phyloP scores from a whole-genome alignment of 1,140 invertebrate species.

The Potamilus streckersoni region DNA sequence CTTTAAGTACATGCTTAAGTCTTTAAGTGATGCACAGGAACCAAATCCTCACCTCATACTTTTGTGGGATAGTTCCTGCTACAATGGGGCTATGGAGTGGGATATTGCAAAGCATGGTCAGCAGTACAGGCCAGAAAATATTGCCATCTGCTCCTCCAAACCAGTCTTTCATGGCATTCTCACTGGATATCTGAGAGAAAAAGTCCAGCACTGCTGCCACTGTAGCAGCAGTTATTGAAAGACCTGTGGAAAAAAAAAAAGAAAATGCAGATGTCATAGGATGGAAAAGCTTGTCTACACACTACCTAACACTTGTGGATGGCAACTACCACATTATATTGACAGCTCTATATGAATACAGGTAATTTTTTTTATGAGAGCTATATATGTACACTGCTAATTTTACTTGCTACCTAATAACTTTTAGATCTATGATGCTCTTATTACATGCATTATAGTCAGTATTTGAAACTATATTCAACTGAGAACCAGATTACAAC shows the following conservation, averaged over 20 bases:
- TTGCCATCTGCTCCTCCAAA: conserved; percentile 82
- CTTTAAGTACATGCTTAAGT: background rate
- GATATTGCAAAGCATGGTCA: conserved; percentile 77
- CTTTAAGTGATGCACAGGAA: background rate
- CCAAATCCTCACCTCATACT: conserved; percentile 18
- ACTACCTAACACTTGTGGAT: too few species aligned
- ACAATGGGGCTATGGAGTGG: conserved; percentile 76
- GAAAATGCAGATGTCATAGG: background rate
- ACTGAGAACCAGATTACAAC: too few species aligned
- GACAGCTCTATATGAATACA: too few species aligned
- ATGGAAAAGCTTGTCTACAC: background rate
- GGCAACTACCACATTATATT: too few species aligned
- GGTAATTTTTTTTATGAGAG: too few species aligned
- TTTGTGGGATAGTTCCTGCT: conserved; percentile 22
- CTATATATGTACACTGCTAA: too few species aligned
- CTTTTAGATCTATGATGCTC: too few species aligned
- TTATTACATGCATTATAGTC: too few species aligned
- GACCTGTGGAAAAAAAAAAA: conserved; percentile 42
- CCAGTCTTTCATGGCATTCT: conserved; percentile 87
- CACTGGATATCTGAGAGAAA: conserved; percentile 82
- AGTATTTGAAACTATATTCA: too few species aligned
- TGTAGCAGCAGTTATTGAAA: conserved; percentile 59
- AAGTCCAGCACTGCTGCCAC: conserved; percentile 79
- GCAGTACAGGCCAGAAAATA: conserved; percentile 84
- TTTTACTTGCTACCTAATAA: too few species aligned